Evolutionary conservation across 2,888 invertebrate genomes (phyloP).

Genomic region (Calephelis perditalis): DNA sequence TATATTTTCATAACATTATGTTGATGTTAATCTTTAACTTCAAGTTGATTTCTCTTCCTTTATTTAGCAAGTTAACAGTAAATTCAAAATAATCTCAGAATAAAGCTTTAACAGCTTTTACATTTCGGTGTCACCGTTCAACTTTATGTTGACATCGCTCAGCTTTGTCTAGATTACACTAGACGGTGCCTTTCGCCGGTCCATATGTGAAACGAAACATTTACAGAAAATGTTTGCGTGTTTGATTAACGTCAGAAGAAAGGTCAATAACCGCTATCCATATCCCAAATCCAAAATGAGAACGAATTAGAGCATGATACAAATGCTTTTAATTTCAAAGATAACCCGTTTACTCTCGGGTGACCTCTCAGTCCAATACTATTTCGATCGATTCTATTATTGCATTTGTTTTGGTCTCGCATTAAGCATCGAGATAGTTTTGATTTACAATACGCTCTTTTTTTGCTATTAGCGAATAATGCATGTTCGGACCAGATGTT

Average conservation of each 20-base stretch:
- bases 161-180: neutral
- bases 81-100: no score
- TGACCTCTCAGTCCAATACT: constrained; percentile 49
- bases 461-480: constrained; percentile 65
- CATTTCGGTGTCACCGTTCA: no score
- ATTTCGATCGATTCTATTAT: constrained; percentile 34
- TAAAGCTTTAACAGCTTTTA: no score
- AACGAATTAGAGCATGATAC: constrained; percentile 63
- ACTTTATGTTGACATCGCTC: neutral
- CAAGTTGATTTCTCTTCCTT: no score
- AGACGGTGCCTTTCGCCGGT: neutral
- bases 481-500: constrained; percentile 63
- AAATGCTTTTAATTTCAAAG: constrained; percentile 61
- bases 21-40: no score
- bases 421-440: constrained; percentile 34
- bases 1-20: no score
- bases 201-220: constrained; percentile 48
- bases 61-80: no score
- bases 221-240: constrained; percentile 54
- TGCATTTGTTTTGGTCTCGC: constrained; percentile 33
- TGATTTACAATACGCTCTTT: constrained; percentile 37
- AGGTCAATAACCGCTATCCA: constrained; percentile 62
- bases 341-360: constrained; percentile 64
- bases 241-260: constrained; percentile 56
- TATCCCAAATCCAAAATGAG: constrained; percentile 52